These are phyloP conservation scores for Neolamprologus devosi DNA, from an alignment of 2,113 vertebrate genomes.

Conservation along the genomic window DNA sequence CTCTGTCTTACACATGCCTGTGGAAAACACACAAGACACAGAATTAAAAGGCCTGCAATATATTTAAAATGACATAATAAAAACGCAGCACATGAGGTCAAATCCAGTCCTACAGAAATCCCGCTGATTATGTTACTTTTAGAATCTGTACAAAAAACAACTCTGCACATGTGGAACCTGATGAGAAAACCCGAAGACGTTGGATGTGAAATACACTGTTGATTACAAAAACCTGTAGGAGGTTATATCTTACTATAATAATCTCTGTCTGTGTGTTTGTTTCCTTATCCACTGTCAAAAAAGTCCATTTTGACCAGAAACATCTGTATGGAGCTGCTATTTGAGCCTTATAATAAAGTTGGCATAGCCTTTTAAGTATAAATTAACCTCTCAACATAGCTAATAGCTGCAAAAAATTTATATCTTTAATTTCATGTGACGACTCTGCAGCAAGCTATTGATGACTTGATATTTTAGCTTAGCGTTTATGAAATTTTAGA, in stretches of 20 bases:
- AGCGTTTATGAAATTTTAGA: not conserved
- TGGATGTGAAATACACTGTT: not conserved
- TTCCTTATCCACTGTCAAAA: not conserved
- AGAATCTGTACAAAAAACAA: not conserved
- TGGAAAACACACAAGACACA: not conserved
- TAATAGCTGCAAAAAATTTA: not conserved
- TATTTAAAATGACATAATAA: not conserved
- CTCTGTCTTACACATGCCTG: conserved; percentile 58
- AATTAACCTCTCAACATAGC: not conserved
- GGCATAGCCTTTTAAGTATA: not conserved
- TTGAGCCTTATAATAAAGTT: not conserved
- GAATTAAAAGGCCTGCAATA: not conserved
- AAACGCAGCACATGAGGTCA: not conserved
- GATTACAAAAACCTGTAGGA: not conserved
- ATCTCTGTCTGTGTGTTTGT: not conserved
- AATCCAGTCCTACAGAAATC: not conserved
- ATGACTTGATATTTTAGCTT: not conserved
- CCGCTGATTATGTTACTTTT: not conserved
- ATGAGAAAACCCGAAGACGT: not conserved
- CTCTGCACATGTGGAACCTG: fast-evolving
- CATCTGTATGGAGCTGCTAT: not conserved
- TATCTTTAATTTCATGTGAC: not conserved
- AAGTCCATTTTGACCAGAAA: not conserved
- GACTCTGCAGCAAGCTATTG: not conserved
- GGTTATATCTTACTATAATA: not conserved